Conservation (phyloP, 2,888 invertebrate species). For the Tanypteryx hageni region DNA sequence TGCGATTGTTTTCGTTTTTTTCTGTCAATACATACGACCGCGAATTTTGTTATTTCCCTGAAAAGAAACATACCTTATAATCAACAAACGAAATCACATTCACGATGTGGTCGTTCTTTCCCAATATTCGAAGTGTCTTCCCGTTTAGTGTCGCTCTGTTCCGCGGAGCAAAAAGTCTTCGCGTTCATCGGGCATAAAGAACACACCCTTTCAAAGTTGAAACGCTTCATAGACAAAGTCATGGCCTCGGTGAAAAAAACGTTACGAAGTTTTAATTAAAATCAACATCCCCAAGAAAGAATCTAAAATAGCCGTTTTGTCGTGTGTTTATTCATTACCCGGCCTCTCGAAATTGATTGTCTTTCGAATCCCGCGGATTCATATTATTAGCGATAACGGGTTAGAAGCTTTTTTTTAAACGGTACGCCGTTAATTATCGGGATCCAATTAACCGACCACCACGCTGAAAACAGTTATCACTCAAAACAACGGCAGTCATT, state of each 20-base stretch:
- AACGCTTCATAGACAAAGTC: background rate
- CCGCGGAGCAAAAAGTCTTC: background rate
- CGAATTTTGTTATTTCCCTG: no score
- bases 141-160: background rate
- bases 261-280: background rate
- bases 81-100: no score
- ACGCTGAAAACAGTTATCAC: constrained; percentile 61
- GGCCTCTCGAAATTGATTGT: constrained; percentile 2
- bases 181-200: background rate
- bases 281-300: background rate
- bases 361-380: constrained; percentile 17
- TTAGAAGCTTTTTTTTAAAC: background rate
- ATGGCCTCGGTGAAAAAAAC: background rate
- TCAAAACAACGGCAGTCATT: constrained; percentile 39
- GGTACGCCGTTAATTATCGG: constrained; percentile 5
- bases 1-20: no score
- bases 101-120: no score
- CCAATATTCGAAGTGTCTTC: no score
- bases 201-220: background rate
- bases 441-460: background rate
- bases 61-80: no score
- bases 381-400: constrained; percentile 28
- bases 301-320: background rate
- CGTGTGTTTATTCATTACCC: background rate
- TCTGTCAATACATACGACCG: no score